phyloP scores from a whole-genome alignment of 2,888 invertebrate genomes.

The Agriopis marginaria region DNA sequence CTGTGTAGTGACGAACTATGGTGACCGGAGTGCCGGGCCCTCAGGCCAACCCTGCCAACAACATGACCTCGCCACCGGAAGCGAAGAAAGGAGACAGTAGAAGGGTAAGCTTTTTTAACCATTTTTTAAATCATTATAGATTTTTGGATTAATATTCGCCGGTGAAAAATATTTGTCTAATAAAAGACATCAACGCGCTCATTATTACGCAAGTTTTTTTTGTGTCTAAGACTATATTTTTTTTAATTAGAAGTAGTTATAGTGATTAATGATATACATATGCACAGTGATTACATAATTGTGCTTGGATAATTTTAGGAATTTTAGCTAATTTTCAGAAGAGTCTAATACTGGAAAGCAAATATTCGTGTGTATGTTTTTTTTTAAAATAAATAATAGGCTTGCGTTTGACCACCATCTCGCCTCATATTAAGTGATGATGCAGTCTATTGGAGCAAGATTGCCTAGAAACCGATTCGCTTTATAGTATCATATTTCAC shows the following conservation, averaged over 20 bases:
- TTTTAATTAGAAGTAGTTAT: too few relatives aligned
- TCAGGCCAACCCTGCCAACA: conserved; percentile 62
- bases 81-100: conserved; percentile 77
- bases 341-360: neutral
- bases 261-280: neutral
- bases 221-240: too few relatives aligned
- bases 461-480: too few relatives aligned
- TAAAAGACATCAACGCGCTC: conserved; percentile 62
- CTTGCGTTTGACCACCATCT: too few relatives aligned
- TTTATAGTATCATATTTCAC: conserved; percentile 20
- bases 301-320: neutral
- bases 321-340: neutral
- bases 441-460: too few relatives aligned
- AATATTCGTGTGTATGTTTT: neutral
- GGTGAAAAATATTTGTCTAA: conserved; percentile 4
- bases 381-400: too few relatives aligned
- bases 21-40: conserved; percentile 77
- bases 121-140: conserved; percentile 8
- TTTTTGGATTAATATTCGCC: conserved; percentile 13
- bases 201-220: conserved; percentile 8
- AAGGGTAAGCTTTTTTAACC: conserved; percentile 66
- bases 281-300: neutral
- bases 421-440: too few relatives aligned
- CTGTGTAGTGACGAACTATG: conserved; percentile 59
- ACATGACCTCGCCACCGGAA: conserved; percentile 65